phyloP scores from a whole-genome alignment of 2,888 invertebrate genomes.

The Macrosoma leucophasiata region DNA sequence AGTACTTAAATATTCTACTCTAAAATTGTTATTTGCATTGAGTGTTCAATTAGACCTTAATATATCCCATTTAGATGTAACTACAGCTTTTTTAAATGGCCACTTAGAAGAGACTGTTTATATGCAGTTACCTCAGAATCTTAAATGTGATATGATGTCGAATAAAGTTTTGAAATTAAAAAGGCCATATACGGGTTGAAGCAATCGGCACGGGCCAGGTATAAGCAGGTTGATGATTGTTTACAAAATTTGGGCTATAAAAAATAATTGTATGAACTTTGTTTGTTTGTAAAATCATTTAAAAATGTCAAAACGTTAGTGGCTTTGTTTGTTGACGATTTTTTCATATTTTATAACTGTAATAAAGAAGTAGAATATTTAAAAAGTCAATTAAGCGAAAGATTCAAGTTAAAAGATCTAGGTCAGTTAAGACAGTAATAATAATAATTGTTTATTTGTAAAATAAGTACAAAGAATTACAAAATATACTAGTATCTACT shows the following conservation, averaged over 20 bases:
- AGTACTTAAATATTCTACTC: conserved; percentile 21
- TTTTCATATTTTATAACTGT: conserved; percentile 21
- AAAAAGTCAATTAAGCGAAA: conserved; percentile 5
- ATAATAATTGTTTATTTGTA: no score
- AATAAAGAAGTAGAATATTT: conserved; percentile 10
- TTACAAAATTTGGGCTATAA: conserved; percentile 11
- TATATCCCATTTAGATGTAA: conserved; percentile 22
- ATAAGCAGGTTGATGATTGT: conserved; percentile 11
- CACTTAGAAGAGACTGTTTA: conserved; percentile 20
- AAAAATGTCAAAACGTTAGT: conserved; percentile 19
- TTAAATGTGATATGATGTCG: conserved; percentile 9
- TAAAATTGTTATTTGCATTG: conserved; percentile 18
- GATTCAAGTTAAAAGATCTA: conserved; percentile 20
- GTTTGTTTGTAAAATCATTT: conserved; percentile 19
- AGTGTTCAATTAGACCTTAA: conserved; percentile 19
- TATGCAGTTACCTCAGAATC: conserved; percentile 19
- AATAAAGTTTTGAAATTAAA: conserved; percentile 26
- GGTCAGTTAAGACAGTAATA: conserved; percentile 17
- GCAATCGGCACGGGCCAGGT: conserved; percentile 11
- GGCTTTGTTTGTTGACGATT: conserved; percentile 29
- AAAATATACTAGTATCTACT: no score
- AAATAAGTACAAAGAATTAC: no score
- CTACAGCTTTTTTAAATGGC: conserved; percentile 24
- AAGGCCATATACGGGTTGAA: conserved; percentile 10
- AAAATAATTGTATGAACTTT: conserved; percentile 14